phyloP scores from a whole-genome alignment of 2,113 vertebrate species.

The Cyprinodon tularosa region DNA sequence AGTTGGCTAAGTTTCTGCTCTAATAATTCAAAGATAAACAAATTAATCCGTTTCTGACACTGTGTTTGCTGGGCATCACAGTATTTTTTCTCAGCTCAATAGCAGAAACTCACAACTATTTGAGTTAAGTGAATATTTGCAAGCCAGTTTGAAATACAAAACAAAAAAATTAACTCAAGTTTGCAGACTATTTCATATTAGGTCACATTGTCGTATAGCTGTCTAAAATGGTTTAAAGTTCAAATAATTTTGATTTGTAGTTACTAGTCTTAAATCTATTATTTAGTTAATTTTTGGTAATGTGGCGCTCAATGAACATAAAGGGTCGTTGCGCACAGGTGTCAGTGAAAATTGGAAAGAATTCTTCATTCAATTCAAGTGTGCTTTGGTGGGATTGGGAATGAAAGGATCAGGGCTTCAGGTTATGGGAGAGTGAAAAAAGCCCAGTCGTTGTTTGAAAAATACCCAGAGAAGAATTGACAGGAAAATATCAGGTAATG shows the following conservation, averaged over 20 bases:
- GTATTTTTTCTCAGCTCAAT: constrained; percentile 13
- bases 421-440: not conserved
- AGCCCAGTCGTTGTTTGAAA: not conserved
- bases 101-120: constrained; percentile 37
- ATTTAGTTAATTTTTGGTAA: not conserved
- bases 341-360: not conserved
- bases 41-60: constrained; percentile 20
- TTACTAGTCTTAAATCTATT: not conserved
- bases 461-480: not conserved
- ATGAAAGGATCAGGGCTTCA: constrained; percentile 1
- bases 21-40: constrained; percentile 24
- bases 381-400: no score
- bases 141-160: constrained; percentile 40
- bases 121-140: constrained; percentile 40
- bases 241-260: not conserved
- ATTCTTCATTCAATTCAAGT: not conserved
- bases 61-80: constrained; percentile 9
- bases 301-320: not conserved
- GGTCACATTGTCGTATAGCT: constrained; percentile 42
- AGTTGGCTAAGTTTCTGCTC: not conserved
- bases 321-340: not conserved
- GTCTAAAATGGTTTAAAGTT: not conserved
- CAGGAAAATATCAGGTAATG: not conserved
- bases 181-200: constrained; percentile 36
- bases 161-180: constrained; percentile 22